Percentiles rank a stretch among this genome's conserved stretches.
Conservation (phyloP, 2,113 vertebrate genomes). For the Aix galericulata region DNA sequence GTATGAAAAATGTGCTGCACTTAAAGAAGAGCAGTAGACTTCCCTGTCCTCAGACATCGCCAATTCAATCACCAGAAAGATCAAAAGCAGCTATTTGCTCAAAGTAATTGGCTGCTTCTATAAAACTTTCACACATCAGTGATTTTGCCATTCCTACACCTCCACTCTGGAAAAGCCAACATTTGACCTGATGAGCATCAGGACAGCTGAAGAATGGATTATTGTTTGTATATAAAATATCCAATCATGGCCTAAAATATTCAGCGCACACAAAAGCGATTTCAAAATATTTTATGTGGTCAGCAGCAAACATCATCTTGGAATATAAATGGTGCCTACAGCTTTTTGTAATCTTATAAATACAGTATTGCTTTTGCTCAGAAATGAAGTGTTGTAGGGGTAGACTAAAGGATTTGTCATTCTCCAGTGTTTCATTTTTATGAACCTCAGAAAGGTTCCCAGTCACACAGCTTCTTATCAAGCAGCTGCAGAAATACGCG, state of each 20-base stretch:
- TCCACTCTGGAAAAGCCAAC: neutral
- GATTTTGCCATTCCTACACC: conserved; percentile 9
- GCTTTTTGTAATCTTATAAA: conserved; percentile 29
- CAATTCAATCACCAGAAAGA: conserved; percentile 8
- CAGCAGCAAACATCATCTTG: conserved; percentile 4
- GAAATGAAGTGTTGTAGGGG: neutral
- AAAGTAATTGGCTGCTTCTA: conserved; percentile 12
- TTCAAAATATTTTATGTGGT: neutral
- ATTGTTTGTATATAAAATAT: neutral
- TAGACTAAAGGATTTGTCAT: conserved; percentile 34
- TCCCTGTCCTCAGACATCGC: neutral
- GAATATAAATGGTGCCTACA: neutral
- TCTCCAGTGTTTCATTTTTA: conserved; percentile 45
- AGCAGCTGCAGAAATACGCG: conserved; percentile 25
- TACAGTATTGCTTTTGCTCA: neutral
- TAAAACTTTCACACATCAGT: neutral
- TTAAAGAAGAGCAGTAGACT: neutral
- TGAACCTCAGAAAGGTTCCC: conserved; percentile 21
- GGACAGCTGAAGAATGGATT: conserved; percentile 8
- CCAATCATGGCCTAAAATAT: neutral
- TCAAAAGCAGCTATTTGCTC: conserved; percentile 43
- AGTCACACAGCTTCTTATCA: conserved; percentile 48
- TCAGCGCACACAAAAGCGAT: neutral
- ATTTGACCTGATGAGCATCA: neutral
- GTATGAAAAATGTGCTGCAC: neutral